Evolutionary conservation across 92 coral and sea anemone species (phyloP), one percentile per base, ranked within the genome.

Genomic region (Actinostola sp.): DNA sequence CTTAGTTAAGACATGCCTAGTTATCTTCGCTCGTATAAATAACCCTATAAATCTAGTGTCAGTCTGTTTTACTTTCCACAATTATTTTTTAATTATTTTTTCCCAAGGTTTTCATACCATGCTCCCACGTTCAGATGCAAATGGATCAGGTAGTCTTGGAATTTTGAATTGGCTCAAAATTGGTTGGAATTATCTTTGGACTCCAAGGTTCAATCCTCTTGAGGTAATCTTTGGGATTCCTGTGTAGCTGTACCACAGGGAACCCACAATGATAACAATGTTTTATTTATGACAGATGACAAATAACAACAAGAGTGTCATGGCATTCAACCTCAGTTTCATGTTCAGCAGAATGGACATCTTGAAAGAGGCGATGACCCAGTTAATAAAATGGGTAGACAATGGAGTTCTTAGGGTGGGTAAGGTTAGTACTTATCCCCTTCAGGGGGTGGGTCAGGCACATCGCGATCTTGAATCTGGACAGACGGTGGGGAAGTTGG

Each of bases 311-410:
- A 91, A 86, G 54, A 94, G 98, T 65, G 82, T 94, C 55, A 85
- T 94, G 94, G 98, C 86, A 25, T 94, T 94, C 81, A 91, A 94
- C 87, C 78, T 94, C 59, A 94, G 97, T 75, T 91, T 88, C 74
- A 89, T 94, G 71, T 94, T 94, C 46, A 86, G 83, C 66, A 68
- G 84, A 24, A 67, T 65, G 62, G 90, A 88, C 51, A 48, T 89
- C 46, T 73, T 91, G 31, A 71, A 83, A 62, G 94, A 86, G 34
- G 90, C 89, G 10, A 94, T 94, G 98, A 64, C 39, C 24, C 97
- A 94, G 65, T 70, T 94, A 15, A 56, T 94, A 13, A 52, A 61
- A 25, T 91, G 98, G 98, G 97, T 88, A 21, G 83, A 83, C 45
- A 71, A 82, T 32, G 97, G 94, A 31, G 56, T 74, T 7, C 85